Evolutionary conservation across 2,113 vertebrate genomes (phyloP).

Genomic region (Engystomops pustulosus): DNA sequence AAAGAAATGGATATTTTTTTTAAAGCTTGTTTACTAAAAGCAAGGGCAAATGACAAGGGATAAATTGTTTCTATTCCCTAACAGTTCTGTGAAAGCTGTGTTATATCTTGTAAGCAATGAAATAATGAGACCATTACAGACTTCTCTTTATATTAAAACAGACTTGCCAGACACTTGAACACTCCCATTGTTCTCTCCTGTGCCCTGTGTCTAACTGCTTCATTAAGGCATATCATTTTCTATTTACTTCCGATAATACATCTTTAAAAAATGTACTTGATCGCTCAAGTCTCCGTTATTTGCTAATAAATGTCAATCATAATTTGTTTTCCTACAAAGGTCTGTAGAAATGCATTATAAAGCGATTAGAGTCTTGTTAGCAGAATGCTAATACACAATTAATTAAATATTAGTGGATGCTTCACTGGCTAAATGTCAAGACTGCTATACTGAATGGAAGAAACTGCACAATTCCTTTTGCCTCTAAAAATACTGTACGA

Average conservation of each 20-base stretch:
- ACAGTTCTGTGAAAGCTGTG: background rate
- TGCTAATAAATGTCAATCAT: slow-evolving; percentile 35
- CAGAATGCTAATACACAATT: slow-evolving; percentile 47
- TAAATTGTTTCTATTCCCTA: background rate
- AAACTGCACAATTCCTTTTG: background rate
- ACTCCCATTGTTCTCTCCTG: slow-evolving; percentile 33
- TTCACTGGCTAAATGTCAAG: background rate
- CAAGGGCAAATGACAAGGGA: slow-evolving; percentile 2
- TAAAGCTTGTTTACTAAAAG: no score
- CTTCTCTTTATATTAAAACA: slow-evolving; percentile 44
- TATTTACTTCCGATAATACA: slow-evolving; percentile 19
- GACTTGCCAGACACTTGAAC: slow-evolving; percentile 57
- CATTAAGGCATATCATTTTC: slow-evolving; percentile 42
- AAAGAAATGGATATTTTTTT: no score
- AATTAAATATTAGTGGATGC: slow-evolving; percentile 45
- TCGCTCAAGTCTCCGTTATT: background rate
- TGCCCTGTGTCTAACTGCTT: slow-evolving; percentile 44
- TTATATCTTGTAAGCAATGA: slow-evolving; percentile 56
- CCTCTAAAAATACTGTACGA: background rate
- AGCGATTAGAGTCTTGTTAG: slow-evolving; percentile 41
- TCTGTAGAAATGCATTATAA: slow-evolving; percentile 33
- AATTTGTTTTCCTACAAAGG: slow-evolving; percentile 16
- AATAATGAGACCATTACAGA: slow-evolving; percentile 60
- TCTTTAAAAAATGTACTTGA: background rate
- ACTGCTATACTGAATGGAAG: background rate